These are phyloP conservation scores for Leptopilina myrica DNA, from an alignment of 2,888 invertebrate species.

Conservation along the genomic window DNA sequence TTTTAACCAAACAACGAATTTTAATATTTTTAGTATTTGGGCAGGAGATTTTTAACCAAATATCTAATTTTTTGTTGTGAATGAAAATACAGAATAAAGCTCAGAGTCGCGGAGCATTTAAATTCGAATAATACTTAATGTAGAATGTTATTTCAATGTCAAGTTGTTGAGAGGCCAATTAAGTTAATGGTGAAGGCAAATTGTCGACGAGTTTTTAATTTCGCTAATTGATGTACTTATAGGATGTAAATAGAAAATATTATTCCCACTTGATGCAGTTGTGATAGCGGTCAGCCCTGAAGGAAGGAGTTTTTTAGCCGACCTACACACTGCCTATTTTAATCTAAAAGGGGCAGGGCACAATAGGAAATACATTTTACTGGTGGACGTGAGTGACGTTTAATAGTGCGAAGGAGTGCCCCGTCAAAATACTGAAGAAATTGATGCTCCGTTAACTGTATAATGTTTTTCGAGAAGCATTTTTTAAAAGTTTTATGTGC, in stretches of 20 bases:
- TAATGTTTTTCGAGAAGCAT: conserved; percentile 14
- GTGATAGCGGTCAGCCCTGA: conserved; percentile 20
- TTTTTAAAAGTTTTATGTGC: not conserved
- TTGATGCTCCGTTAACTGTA: conserved; percentile 24
- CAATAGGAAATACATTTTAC: conserved; percentile 40
- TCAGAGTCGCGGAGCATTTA: no score
- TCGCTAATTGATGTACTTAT: conserved; percentile 19
- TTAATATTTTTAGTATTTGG: no score
- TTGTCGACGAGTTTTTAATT: conserved; percentile 11
- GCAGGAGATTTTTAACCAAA: no score
- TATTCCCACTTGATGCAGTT: conserved; percentile 24
- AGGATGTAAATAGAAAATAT: not conserved
- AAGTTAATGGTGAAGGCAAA: conserved; percentile 21
- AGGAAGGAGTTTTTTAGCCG: conserved; percentile 27
- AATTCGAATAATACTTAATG: not conserved
- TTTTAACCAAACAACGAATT: no score
- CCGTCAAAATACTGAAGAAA: conserved; percentile 37
- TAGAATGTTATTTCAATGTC: not conserved
- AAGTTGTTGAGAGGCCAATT: conserved; percentile 17
- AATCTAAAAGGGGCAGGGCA: conserved; percentile 36
- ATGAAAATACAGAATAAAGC: no score
- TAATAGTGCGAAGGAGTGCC: conserved; percentile 37
- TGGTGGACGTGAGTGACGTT: conserved; percentile 35
- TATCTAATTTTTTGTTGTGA: no score
- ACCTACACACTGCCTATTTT: conserved; percentile 31